A percentile compares a stretch with the other conserved stretches of the same genome.
These are phyloP conservation scores for Sinocyclocheilus grahami DNA, from an alignment of 2,113 vertebrate genomes.

Conservation along the genomic window DNA sequence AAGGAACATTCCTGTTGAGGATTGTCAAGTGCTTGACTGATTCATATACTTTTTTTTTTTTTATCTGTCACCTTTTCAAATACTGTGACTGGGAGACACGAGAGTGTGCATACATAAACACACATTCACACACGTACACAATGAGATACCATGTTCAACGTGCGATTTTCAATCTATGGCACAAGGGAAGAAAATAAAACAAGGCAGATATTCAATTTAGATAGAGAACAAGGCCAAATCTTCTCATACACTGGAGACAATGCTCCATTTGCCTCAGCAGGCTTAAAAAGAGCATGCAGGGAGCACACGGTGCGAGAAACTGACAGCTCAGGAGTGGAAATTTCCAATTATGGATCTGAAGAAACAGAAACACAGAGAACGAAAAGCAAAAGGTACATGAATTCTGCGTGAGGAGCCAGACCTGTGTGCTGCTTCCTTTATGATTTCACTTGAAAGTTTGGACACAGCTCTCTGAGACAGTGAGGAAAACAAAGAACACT, in stretches of 20 bases:
- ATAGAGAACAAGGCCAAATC: slow-evolving; percentile 73
- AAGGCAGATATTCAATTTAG: slow-evolving; percentile 84
- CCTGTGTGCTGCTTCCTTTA: slow-evolving; percentile 28
- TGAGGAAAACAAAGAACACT: slow-evolving; percentile 39
- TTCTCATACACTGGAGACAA: slow-evolving; percentile 74
- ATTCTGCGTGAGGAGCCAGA: slow-evolving; percentile 13
- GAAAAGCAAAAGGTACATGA: slow-evolving; percentile 56
- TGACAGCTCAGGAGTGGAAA: slow-evolving; percentile 70
- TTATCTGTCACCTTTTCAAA: slow-evolving; percentile 79
- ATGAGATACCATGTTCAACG: slow-evolving; percentile 40
- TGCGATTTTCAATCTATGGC: slow-evolving; percentile 75
- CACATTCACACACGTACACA: slow-evolving; percentile 27
- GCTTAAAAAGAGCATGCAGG: slow-evolving; percentile 74
- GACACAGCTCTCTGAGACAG: slow-evolving; percentile 53
- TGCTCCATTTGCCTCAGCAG: slow-evolving; percentile 73
- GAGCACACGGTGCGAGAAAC: slow-evolving; percentile 69
- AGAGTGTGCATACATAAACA: slow-evolving; percentile 41
- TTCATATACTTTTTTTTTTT: slow-evolving; percentile 66
- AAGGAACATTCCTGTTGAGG: slow-evolving; percentile 65
- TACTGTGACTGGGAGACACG: slow-evolving; percentile 67
- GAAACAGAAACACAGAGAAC: slow-evolving; percentile 64
- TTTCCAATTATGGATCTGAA: slow-evolving; percentile 75
- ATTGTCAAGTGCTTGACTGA: slow-evolving; percentile 69
- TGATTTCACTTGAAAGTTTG: slow-evolving; percentile 65
- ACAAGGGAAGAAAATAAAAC: slow-evolving; percentile 70